A percentile compares a stretch with the other conserved stretches of the same genome.
phyloP scores from a whole-genome alignment of 2,797 vertebrate species.

The Hipposideros larvatus region DNA sequence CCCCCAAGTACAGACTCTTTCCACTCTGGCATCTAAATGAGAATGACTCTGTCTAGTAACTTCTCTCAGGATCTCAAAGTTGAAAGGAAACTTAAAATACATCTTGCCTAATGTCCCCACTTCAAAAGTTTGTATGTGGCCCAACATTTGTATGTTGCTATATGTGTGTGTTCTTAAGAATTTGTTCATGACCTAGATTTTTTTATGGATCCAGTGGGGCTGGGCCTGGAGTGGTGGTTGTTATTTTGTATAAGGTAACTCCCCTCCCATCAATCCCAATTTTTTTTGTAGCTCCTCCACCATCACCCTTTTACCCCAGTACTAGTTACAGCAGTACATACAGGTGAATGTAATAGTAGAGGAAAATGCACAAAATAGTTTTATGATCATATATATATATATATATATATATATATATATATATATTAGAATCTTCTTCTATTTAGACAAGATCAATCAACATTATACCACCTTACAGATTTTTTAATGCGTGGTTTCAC shows the following conservation, averaged over 20 bases:
- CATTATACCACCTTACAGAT: background rate
- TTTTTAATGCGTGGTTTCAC: background rate
- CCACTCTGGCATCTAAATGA: background rate
- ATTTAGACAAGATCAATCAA: background rate
- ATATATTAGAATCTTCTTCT: background rate
- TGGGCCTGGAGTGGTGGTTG: background rate
- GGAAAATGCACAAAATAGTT: background rate
- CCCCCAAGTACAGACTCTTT: background rate
- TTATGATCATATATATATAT: background rate
- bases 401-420: background rate
- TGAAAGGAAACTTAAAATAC: background rate
- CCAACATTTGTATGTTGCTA: background rate
- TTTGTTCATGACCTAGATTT: background rate
- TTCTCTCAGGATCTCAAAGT: conserved; percentile 7
- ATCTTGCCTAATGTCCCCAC: background rate
- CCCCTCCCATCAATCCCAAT: background rate
- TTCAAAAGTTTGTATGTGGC: background rate
- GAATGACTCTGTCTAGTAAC: conserved; percentile 1
- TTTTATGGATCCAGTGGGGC: background rate
- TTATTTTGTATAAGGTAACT: background rate
- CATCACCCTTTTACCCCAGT: background rate
- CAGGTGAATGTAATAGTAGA: background rate
- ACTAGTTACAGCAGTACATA: background rate
- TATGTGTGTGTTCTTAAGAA: background rate
- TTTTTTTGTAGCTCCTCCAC: background rate